A percentile compares a stretch with the other conserved stretches of the same genome.
phyloP scores from a whole-genome alignment of 2,888 invertebrate genomes.

The Dryomyza anilis region DNA sequence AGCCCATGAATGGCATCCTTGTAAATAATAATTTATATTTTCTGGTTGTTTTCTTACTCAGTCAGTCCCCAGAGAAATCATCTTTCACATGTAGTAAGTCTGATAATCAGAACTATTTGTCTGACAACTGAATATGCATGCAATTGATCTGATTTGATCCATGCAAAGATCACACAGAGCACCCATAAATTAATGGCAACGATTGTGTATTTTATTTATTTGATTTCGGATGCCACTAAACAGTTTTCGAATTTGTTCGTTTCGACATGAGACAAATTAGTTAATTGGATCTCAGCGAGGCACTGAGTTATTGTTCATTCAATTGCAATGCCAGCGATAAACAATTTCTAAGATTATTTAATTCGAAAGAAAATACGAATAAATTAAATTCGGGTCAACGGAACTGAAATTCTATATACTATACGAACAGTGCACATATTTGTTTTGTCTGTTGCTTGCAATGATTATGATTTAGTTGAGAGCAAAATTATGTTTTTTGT shows the following conservation, averaged over 20 bases:
- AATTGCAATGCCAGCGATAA: slow-evolving; percentile 1
- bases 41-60: no score
- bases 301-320: slow-evolving; percentile 11
- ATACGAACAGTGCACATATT: not conserved
- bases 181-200: not conserved
- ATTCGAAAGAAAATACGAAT: no score
- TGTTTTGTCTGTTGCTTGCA: not conserved
- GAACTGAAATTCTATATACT: not conserved
- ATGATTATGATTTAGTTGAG: no score
- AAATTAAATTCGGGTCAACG: slow-evolving; percentile 10
- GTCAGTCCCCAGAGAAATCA: slow-evolving; percentile 1
- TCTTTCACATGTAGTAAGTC: no score
- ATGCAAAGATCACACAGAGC: slow-evolving; percentile 35
- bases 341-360: not conserved
- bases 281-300: slow-evolving; percentile 24
- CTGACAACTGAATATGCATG: not conserved
- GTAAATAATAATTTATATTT: slow-evolving; percentile 15
- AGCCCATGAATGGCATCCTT: slow-evolving; percentile 13
- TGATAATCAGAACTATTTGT: no score
- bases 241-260: no score
- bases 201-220: not conserved
- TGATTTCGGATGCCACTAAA: not conserved
- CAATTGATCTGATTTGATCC: slow-evolving; percentile 33
- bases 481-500: no score
- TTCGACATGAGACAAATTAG: slow-evolving; percentile 11